These are phyloP conservation scores for Acronicta leporina DNA, from an alignment of 2,888 invertebrate species.

Conservation along the genomic window DNA sequence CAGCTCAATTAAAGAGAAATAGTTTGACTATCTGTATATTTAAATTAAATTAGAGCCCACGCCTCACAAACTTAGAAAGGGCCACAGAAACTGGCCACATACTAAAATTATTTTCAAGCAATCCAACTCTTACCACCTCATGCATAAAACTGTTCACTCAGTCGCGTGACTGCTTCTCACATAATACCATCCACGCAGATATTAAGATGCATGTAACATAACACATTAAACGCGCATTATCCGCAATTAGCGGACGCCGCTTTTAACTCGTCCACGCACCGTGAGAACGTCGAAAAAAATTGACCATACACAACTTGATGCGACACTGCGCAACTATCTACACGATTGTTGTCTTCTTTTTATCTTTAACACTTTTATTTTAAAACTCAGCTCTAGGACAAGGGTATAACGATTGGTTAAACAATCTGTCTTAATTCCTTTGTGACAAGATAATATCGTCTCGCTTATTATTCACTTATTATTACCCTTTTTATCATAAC, in stretches of 20 bases:
- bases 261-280: slow-evolving; percentile 50
- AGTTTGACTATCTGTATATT: no score
- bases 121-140: neutral
- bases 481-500: no score
- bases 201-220: slow-evolving; percentile 58
- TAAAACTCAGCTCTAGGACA: no score
- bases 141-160: neutral
- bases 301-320: slow-evolving; percentile 31
- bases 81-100: neutral
- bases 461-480: no score
- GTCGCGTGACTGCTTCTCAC: slow-evolving; percentile 35
- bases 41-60: no score
- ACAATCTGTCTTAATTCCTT: no score
- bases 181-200: slow-evolving; percentile 35
- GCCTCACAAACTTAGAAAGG: neutral
- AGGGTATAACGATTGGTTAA: no score
- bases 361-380: no score
- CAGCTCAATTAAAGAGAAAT: no score
- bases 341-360: no score
- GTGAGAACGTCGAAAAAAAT: slow-evolving; percentile 55
- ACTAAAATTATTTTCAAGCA: no score
- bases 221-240: slow-evolving; percentile 55
- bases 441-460: no score
- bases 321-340: slow-evolving; percentile 11
- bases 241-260: slow-evolving; percentile 54